These are phyloP conservation scores for Taxidea taxus DNA, from an alignment of 2,113 vertebrate species.

Conservation along the genomic window DNA sequence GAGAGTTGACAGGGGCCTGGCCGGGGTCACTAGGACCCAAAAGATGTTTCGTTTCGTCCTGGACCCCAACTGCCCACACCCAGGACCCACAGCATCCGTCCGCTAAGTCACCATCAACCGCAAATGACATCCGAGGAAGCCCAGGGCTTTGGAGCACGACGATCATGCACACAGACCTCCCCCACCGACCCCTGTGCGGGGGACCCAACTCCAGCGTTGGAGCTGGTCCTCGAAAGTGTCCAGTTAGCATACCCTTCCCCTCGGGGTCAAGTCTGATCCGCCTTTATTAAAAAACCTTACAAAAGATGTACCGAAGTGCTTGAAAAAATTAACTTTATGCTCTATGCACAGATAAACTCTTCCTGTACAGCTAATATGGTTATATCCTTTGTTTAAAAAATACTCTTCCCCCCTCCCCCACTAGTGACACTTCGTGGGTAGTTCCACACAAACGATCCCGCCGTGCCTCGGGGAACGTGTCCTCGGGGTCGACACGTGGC, in stretches of 20 bases:
- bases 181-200: constrained; percentile 15
- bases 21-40: not conserved
- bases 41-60: constrained; percentile 40
- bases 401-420: not conserved
- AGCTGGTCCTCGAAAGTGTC: constrained; percentile 39
- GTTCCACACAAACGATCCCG: constrained; percentile 49
- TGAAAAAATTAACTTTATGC: constrained; percentile 81
- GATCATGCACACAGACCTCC: constrained; percentile 3
- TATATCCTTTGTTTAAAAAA: constrained; percentile 61
- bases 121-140: constrained; percentile 2
- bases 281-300: constrained; percentile 84
- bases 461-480: not conserved
- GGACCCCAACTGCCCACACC: constrained; percentile 38
- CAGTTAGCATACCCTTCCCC: constrained; percentile 52
- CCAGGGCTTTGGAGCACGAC: not conserved
- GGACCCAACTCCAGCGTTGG: constrained; percentile 43
- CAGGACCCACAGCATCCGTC: constrained; percentile 53
- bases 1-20: not conserved
- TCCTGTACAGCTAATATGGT: constrained; percentile 73
- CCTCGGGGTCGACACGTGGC: constrained; percentile 49
- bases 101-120: constrained; percentile 45
- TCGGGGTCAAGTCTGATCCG: constrained; percentile 69
- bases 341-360: constrained; percentile 82
- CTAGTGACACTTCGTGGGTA: constrained; percentile 43
- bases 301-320: constrained; percentile 85